Base-by-base conservation (phyloP, 1,140 invertebrate genomes). In the Meloidogyne exigua region DNA sequence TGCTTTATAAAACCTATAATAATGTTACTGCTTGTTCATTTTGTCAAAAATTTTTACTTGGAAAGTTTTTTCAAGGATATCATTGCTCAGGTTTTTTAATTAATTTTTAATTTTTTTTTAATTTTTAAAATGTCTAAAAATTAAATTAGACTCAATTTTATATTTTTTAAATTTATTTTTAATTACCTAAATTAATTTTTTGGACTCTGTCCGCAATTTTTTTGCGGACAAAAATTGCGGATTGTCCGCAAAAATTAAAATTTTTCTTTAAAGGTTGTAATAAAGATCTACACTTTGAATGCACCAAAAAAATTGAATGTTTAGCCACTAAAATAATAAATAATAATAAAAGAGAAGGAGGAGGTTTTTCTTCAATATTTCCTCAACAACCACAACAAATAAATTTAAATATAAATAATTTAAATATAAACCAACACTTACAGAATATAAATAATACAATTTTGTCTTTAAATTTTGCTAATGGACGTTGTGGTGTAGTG, bases 41-140 rank as follows among this genome's bases (percentile, higher is more conserved):
- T 82, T 96, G 94, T 88, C 91, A 91, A 23, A 94, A 94, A 88
- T 93, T 95, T 79, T 90, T 95, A 5, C 94, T 94, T 88, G 95
- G 95, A 26, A 90, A 93, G 78, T 94, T 96, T 88, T 93, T 86
- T 80, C 89, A 90, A 80, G 90, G 89, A 13, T 90, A 90, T 79
- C 77, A 84, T 62, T 89, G 89, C 82, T 79, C 80, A 82, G 82
- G 88, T 89, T 82, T 84, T 11, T 7, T 32, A 32, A 32, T 32
- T 32, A 2, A 32, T 32, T 32, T 32, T 32, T 32, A 32, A 32
- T 32, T 32, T 32, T 32, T 32, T 3, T 32, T n/a, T n/a, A n/a
- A n/a, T n/a, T n/a, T n/a, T n/a, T n/a, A n/a, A n/a, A n/a, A n/a
- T 32, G 28, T 32, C 7, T 32, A 32, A 2, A 3, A 32, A 32